Evolutionary conservation across 1,140 invertebrate species (phyloP).

Genomic region (Notospermus geniculatus): DNA sequence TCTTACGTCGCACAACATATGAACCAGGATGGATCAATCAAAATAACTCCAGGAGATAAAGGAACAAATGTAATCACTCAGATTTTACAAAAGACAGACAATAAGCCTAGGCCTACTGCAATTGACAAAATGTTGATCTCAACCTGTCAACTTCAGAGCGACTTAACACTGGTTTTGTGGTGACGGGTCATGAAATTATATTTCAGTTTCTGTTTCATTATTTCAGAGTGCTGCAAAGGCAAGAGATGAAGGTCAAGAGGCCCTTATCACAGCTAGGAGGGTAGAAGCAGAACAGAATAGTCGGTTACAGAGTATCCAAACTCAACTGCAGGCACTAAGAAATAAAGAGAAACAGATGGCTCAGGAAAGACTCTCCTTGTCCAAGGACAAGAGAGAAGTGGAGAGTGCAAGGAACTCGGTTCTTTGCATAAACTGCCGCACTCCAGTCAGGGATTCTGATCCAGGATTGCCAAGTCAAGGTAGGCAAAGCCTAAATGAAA

Average conservation of each 20-base stretch:
- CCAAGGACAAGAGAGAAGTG: slow-evolving; percentile 47
- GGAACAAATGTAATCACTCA: no score
- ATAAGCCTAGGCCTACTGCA: no score
- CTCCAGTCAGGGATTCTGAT: slow-evolving; percentile 20
- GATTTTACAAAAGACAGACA: no score
- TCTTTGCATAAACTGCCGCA: slow-evolving; percentile 45
- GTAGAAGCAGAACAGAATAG: slow-evolving; percentile 36
- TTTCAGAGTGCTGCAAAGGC: slow-evolving; percentile 34
- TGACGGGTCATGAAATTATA: no score
- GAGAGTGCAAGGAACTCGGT: slow-evolving; percentile 40
- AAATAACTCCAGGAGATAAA: no score
- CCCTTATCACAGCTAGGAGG: slow-evolving; percentile 31
- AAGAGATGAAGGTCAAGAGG: slow-evolving; percentile 35
- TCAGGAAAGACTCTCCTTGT: slow-evolving; percentile 45
- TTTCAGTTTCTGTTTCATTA: not conserved
- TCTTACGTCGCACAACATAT: no score
- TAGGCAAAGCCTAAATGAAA: no score
- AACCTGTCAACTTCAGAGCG: no score
- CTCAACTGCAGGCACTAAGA: slow-evolving; percentile 34
- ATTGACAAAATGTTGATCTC: no score
- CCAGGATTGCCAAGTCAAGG: not conserved
- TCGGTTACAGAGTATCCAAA: slow-evolving; percentile 33
- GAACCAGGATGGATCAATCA: no score
- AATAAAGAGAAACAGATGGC: slow-evolving; percentile 46
- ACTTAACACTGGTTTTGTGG: no score